phyloP scores from a whole-genome alignment of 2,113 vertebrate species.

The Balaeniceps rex region DNA sequence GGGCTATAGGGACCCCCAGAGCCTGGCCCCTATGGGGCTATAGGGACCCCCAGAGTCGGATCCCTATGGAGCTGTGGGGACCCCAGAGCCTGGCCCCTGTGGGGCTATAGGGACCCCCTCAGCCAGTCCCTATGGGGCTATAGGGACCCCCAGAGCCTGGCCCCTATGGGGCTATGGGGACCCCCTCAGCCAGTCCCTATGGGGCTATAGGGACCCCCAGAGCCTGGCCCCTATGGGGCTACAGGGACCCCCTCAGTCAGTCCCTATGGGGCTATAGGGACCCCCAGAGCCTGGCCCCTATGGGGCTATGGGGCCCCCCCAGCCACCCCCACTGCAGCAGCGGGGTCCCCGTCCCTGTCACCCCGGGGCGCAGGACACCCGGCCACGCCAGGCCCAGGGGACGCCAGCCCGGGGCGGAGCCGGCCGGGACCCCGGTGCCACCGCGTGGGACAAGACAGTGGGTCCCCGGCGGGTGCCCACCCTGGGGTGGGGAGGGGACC shows the following conservation, averaged over 20 bases:
- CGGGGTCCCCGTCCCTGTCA: neutral
- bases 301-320: too few species aligned
- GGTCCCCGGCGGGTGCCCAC: neutral
- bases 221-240: too few species aligned
- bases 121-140: too few species aligned
- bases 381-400: neutral
- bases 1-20: too few species aligned
- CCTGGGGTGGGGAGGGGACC: neutral
- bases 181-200: too few species aligned
- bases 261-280: neutral
- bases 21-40: too few species aligned
- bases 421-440: neutral
- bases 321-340: neutral
- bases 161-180: too few species aligned
- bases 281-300: too few species aligned
- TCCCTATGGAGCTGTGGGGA: neutral
- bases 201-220: too few species aligned
- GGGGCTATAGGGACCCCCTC: too few species aligned
- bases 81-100: too few species aligned
- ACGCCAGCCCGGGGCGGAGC: neutral
- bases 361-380: neutral
- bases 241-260: rapidly evolving
- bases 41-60: rapidly evolving
- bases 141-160: too few species aligned
- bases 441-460: rapidly evolving